Evolutionary conservation across 2,888 invertebrate genomes (phyloP), one percentile per base, ranked within the genome.

Genomic region (Eueremaeus valkanovi): DNA sequence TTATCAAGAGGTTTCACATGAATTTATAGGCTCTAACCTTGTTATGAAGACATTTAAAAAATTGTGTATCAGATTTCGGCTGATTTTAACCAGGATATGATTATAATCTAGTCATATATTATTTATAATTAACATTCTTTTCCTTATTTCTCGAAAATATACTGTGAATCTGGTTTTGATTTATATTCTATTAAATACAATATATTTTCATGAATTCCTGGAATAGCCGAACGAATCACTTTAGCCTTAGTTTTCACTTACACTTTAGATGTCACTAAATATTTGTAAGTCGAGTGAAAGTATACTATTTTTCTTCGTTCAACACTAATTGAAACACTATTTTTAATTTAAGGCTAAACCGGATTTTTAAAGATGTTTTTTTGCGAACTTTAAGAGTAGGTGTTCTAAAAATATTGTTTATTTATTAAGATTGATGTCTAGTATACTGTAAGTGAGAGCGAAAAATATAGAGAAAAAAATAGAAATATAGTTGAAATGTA

Each of bases 261-360:
- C 58, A 16, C 58, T 58, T 58, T 58, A 58, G 58, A 58, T 58
- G 58, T 58, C 58, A 58, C 58, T 58, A 58, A 58, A 31, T 16
- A 31, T 29, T 31, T 58, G 58, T 18, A 31, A 31, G 11, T 58
- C 13, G 51, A 51, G 21, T 24, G 3, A 11, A 55, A 55, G n/a
- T n/a, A n/a, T n/a, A 55, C 1, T 36, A 36, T 11, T 45, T 45
- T 45, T 24, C 29, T 58, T 31, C 31, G 11, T 11, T 2, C 16
- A 58, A 58, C 29, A 58, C 58, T 58, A 58, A 55, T 55, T 55
- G 55, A 55, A 51, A 55, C n/a, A 27, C 55, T 27, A 24, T 58
- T 58, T 58, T 58, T 27, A 29, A 58, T 58, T 58, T 29, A 29
- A 58, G 31, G 29, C 29, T 18, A 16, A 31, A 58, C 49, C 5